A percentile compares a stretch with the other conserved stretches of the same genome.
Conservation (phyloP, 2,888 invertebrate genomes). For the Willowsia nigromaculata region DNA sequence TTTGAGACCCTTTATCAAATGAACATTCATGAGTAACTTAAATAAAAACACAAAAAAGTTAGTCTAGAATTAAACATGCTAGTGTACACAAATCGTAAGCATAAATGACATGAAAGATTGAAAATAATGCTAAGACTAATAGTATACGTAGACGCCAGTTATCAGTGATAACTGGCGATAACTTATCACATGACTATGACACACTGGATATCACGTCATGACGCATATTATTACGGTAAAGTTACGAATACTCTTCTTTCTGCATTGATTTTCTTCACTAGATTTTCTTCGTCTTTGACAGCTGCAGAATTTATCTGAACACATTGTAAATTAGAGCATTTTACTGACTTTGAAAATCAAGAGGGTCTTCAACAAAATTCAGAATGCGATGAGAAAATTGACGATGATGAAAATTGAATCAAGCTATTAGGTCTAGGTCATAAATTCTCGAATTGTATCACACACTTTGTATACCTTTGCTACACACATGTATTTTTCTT, state of each 20-base stretch:
- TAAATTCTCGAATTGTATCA: conserved; percentile 55
- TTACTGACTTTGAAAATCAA: conserved; percentile 51
- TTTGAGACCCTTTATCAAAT: too few species aligned
- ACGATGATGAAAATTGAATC: conserved; percentile 61
- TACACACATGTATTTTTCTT: background rate
- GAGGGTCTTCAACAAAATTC: background rate
- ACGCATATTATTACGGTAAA: too few species aligned
- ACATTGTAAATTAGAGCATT: background rate
- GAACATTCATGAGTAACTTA: too few species aligned
- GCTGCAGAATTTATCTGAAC: background rate
- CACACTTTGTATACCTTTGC: background rate
- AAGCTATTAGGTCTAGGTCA: conserved; percentile 71
- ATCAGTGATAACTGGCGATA: too few species aligned
- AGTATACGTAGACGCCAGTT: too few species aligned
- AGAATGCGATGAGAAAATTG: conserved; percentile 18
- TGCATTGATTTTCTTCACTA: background rate
- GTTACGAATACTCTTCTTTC: background rate
- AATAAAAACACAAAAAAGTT: too few species aligned
- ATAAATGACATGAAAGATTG: too few species aligned
- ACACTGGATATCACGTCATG: too few species aligned
- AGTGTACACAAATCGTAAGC: too few species aligned
- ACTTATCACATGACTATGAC: too few species aligned
- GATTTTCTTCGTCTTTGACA: background rate
- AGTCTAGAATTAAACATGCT: too few species aligned
- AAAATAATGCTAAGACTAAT: too few species aligned